Percentiles rank a stretch among this genome's conserved stretches.
These are phyloP conservation scores for Sarcophaga rosellei DNA, from an alignment of 2,888 invertebrate genomes.

Conservation along the genomic window DNA sequence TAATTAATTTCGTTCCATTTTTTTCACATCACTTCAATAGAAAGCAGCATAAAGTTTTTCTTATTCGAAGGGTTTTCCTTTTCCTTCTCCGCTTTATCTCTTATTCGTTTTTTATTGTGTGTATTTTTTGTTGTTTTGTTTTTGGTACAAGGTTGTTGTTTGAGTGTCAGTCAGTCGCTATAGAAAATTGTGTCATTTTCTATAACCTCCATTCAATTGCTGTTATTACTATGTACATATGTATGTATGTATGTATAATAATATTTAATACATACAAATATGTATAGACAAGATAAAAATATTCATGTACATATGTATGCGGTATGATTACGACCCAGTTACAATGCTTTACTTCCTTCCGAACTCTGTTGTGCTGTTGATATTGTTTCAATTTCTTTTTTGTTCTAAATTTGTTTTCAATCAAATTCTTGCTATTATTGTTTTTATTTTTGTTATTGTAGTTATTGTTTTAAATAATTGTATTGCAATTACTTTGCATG, in stretches of 20 bases:
- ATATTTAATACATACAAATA: neutral
- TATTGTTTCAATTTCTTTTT: neutral
- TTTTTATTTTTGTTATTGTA: neutral
- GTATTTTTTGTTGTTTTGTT: neutral
- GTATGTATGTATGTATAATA: no score
- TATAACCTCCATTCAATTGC: constrained; percentile 46
- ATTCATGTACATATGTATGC: neutral
- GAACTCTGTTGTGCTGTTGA: constrained; percentile 53
- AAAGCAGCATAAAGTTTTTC: neutral
- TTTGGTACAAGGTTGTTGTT: neutral
- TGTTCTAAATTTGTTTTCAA: constrained; percentile 5
- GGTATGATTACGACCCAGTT: constrained; percentile 60
- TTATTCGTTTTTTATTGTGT: constrained; percentile 11
- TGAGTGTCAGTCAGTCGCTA: neutral
- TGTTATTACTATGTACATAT: neutral
- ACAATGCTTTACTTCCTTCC: constrained; percentile 63
- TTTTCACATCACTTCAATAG: neutral
- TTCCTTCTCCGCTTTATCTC: neutral
- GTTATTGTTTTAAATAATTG: constrained; percentile 50
- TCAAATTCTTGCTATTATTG: constrained; percentile 4
- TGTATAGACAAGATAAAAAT: no score
- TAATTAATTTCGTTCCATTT: constrained; percentile 46
- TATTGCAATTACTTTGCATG: constrained; percentile 61
- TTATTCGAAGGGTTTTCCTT: neutral
- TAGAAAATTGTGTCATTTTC: constrained; percentile 60